Evolutionary conservation across 2,113 vertebrate genomes (phyloP), one percentile per base, ranked within the genome.

Genomic region (Perca schrenkii): DNA sequence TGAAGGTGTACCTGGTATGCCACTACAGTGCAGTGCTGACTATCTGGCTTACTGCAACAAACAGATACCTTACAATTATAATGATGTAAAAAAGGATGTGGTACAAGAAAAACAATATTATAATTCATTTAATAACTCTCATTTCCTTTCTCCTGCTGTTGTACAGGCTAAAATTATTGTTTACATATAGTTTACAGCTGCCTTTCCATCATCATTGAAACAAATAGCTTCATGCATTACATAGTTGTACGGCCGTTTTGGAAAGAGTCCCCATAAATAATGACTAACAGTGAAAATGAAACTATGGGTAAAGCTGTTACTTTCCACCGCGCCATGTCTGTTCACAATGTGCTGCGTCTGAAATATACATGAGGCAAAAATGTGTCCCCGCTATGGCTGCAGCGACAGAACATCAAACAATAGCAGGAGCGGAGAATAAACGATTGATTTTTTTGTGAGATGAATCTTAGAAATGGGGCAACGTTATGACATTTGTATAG

Each of bases 301-400:
- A 93, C 90, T 83, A 88, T 75, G 60, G 28, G 58, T 74, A 87
- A 86, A 88, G 84, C 85, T 85, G 91, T 85, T 91, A 85, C 88
- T 91, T 91, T 83, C 79, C 82, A 79, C 75, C 74, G 7, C 34
- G 62, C 46, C 21, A 36, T 66, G 73, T 87, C 68, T 86, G 62
- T 74, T 91, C 85, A 86, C 79, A 86, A 80, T 88, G 66, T 80
- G 86, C 69, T 66, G 65, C n/a, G 4, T 82, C 52, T 93, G 79
- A 94, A 94, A 92, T 90, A 93, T 93, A 82, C 90, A 93, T 94
- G 89, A 92, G 86, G 77, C 40, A 36, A 88, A 43, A 90, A 91
- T 83, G 77, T 90, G 85, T 90, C 83, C 72, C 70, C 6, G 36
- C 77, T 66, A 64, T 57, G 78, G 71, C 78, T 56, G 65, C 56